Percentiles rank a stretch among this genome's conserved stretches.
These are phyloP conservation scores for Hystrix brachyura DNA, from an alignment of 2,113 vertebrate species.

Conservation along the genomic window DNA sequence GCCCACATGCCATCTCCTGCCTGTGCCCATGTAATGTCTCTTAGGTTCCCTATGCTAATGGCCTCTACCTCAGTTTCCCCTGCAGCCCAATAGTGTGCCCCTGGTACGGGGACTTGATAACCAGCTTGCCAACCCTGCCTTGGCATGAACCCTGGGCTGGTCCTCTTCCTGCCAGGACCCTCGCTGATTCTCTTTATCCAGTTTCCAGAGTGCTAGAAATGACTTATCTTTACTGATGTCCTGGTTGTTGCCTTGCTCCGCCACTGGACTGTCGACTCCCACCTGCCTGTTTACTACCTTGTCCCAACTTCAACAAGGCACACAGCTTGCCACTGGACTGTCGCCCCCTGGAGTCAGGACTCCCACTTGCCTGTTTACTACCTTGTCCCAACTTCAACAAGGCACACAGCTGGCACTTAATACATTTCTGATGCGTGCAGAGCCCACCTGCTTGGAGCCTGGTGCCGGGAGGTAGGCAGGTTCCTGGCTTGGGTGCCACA, in stretches of 20 bases:
- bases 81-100: too few relatives aligned
- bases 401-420: not conserved
- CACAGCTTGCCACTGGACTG: too few relatives aligned
- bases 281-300: not conserved
- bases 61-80: not conserved
- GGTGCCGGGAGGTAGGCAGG: not conserved
- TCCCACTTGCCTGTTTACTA: not conserved
- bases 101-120: not conserved
- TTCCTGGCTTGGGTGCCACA: not conserved
- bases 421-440: not conserved
- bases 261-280: not conserved
- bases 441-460: not conserved
- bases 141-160: not conserved
- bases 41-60: not conserved
- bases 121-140: not conserved
- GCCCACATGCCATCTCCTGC: not conserved
- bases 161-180: not conserved
- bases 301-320: not conserved
- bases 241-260: not conserved
- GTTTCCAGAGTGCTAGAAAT: not conserved
- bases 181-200: not conserved
- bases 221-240: not conserved
- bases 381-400: not conserved
- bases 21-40: not conserved
- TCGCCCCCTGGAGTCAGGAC: not conserved